These are phyloP conservation scores for Leptinotarsa defecta DNA, from an alignment of 1,140 invertebrate species.

Conservation along the genomic window DNA sequence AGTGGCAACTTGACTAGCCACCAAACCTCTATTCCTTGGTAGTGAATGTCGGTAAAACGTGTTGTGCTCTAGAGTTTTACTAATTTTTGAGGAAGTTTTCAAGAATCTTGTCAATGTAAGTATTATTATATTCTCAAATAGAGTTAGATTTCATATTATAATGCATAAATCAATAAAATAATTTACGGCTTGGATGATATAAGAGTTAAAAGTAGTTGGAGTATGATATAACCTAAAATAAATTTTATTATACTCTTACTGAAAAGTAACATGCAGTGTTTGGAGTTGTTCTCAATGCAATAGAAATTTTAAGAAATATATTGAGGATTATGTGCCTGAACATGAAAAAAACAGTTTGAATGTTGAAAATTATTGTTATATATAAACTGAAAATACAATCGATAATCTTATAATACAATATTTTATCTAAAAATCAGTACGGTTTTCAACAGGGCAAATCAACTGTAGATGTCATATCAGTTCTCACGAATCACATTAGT, in stretches of 20 bases:
- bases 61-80: not conserved
- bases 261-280: constrained; percentile 3
- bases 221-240: constrained; percentile 1
- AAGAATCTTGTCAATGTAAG: not conserved
- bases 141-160: not conserved
- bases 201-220: no score
- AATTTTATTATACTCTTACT: not conserved
- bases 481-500: no score
- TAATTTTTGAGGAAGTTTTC: not conserved
- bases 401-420: no score
- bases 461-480: no score
- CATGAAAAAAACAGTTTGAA: constrained; percentile 5
- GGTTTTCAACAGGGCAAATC: no score
- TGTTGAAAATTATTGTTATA: not conserved
- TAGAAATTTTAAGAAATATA: not conserved
- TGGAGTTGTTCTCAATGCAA: not conserved
- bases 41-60: not conserved
- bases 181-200: no score
- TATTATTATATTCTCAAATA: not conserved
- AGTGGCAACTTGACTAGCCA: constrained; percentile 2
- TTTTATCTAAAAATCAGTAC: no score
- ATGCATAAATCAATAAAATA: not conserved
- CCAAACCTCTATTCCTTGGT: constrained; percentile 2
- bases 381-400: not conserved
- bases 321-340: not conserved